Evolutionary conservation across 2,113 vertebrate species (phyloP).

Genomic region (Rafetus swinhoei): DNA sequence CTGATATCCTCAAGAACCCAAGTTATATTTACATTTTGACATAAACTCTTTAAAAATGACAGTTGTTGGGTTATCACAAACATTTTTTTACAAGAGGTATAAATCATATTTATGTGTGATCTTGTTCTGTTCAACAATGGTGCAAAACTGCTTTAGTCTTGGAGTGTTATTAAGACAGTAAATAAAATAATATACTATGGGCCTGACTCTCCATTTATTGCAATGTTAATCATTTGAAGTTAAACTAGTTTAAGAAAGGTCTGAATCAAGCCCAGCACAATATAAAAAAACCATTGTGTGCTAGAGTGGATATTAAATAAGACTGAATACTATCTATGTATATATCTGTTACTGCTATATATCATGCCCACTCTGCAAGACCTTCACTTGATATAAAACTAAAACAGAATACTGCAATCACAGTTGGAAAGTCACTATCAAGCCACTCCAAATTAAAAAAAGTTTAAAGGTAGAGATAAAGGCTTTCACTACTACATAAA

Average conservation of each 20-base stretch:
- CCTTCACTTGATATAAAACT: not conserved
- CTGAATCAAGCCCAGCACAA: not conserved
- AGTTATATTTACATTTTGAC: rapidly evolving
- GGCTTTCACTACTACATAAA: not conserved
- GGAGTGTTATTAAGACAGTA: constrained; percentile 33
- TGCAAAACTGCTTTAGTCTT: constrained; percentile 1
- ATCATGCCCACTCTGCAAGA: not conserved
- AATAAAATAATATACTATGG: not conserved
- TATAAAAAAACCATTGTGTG: not conserved
- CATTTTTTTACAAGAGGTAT: constrained; percentile 8
- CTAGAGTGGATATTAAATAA: constrained; percentile 8
- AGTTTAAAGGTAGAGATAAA: constrained; percentile 5
- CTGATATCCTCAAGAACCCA: not conserved
- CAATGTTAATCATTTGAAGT: not conserved
- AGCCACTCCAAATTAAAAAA: constrained; percentile 11
- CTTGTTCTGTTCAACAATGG: constrained; percentile 6
- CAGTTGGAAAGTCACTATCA: not conserved
- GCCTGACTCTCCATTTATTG: constrained; percentile 4
- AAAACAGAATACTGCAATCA: rapidly evolving
- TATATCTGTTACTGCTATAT: constrained; percentile 19
- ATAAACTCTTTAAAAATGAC: not conserved
- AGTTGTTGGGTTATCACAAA: not conserved
- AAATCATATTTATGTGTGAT: constrained; percentile 2
- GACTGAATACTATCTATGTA: constrained; percentile 11
- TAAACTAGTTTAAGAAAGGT: not conserved